These are phyloP conservation scores for Pteronotus mesoamericanus DNA, from an alignment of 2,797 vertebrate species.

Conservation along the genomic window DNA sequence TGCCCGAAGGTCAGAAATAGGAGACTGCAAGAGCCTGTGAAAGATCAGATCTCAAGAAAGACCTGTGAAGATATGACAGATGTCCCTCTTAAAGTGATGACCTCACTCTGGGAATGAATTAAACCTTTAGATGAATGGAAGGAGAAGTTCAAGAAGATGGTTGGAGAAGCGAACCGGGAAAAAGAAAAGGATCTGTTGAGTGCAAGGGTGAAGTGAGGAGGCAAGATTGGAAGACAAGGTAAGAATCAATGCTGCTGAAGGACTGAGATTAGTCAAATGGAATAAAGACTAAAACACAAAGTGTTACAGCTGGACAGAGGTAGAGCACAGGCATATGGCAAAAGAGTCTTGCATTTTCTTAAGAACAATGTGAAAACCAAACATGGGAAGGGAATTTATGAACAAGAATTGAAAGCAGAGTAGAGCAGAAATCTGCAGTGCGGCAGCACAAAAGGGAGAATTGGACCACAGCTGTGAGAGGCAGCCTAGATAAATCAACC, in stretches of 20 bases:
- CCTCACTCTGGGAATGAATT: neutral
- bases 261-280: neutral
- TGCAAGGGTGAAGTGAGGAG: neutral
- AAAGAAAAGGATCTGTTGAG: neutral
- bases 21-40: neutral
- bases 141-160: neutral
- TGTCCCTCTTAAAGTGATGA: neutral
- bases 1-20: neutral
- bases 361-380: neutral
- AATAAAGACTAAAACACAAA: neutral
- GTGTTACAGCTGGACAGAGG: neutral
- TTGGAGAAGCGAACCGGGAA: neutral
- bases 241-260: neutral
- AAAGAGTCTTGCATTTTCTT: neutral
- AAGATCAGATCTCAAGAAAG: neutral
- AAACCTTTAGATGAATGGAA: neutral
- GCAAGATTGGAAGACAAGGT: neutral
- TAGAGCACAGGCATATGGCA: neutral
- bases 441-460: neutral
- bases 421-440: neutral
- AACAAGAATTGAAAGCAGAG: neutral
- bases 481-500: neutral
- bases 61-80: neutral
- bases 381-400: neutral
- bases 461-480: neutral